Conservation (phyloP, 2,797 vertebrate genomes). For the Nannoperca australis region DNA sequence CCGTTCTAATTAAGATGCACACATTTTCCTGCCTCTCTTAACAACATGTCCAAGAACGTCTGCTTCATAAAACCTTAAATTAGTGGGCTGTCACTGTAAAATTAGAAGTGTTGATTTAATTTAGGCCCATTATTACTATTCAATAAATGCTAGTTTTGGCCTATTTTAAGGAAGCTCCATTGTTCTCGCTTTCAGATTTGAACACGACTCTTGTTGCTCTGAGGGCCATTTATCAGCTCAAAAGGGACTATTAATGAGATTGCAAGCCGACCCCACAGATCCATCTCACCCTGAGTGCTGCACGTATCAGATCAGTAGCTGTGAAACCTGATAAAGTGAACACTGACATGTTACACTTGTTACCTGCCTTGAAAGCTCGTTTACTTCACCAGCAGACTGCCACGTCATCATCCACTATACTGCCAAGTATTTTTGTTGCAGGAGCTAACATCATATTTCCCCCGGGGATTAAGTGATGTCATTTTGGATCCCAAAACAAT, state of each 20-base stretch:
- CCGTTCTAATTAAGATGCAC: slow-evolving; percentile 78
- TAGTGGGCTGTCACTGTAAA: slow-evolving; percentile 31
- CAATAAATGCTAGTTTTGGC: background rate
- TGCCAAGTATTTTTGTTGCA: slow-evolving; percentile 7
- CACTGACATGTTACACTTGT: slow-evolving; percentile 26
- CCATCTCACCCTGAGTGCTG: slow-evolving; percentile 10
- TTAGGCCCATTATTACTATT: background rate
- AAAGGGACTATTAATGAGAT: slow-evolving; percentile 26
- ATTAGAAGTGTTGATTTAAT: slow-evolving; percentile 39
- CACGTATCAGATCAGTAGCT: slow-evolving; percentile 35
- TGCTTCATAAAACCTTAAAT: slow-evolving; percentile 50
- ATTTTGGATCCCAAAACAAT: slow-evolving; percentile 39
- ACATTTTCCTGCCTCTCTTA: slow-evolving; percentile 63
- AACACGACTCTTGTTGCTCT: background rate
- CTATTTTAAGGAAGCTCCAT: background rate
- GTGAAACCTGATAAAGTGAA: slow-evolving; percentile 31
- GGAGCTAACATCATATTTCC: slow-evolving; percentile 31
- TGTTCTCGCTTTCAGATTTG: slow-evolving; percentile 17
- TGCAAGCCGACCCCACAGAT: background rate
- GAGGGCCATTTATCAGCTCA: slow-evolving; percentile 31
- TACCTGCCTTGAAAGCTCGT: slow-evolving; percentile 26
- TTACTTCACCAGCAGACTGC: slow-evolving; percentile 3
- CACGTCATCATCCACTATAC: slow-evolving; percentile 9
- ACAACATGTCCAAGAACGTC: slow-evolving; percentile 53
- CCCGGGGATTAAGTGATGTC: slow-evolving; percentile 28